Base-by-base conservation (phyloP, 1,140 invertebrate species). In the Polypedilum pembai region DNA sequence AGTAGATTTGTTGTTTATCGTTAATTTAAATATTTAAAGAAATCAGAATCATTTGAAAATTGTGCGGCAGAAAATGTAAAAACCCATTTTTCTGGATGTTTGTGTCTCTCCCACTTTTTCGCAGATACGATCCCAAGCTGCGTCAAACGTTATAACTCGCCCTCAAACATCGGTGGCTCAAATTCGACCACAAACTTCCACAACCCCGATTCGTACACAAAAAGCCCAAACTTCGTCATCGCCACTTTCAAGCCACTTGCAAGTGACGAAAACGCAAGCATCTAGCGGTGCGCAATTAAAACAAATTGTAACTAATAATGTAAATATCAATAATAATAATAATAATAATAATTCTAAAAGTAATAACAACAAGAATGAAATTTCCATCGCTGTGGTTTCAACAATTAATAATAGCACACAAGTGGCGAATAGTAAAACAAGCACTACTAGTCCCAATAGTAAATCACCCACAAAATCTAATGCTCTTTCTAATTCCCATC, bases 281-380 rank as follows among this genome's bases (percentile, higher is more conserved):
- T 69, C 65, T 69, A 18, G 15, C 65, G 65, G 65, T 69, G 65
- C 65, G 65, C 65, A 69, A 69, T 69, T 69, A 21, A 69, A 69
- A 69, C 65, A 69, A 69, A 69, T 69, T 69, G 65, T 69, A 69
- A 69, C 65, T 69, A 69, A 69, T 69, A 69, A 69, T 69, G 17
- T 69, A 21, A 69, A 69, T 69, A 69, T 69, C 65, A 69, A 69
- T 69, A 69, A 69, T 69, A 69, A 69, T 18, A 69, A 56, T 17
- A 56, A 56, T 17, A 56, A 56, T 56, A 56, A 69, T 69, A 69
- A 69, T 21, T 18, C 17, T 7, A 69, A 18, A 21, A 69, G n/a
- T 15, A 56, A 21, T 69, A 69, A 69, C 65, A 69, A 69, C 65
- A 69, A 69, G 65, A 69, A 69, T 69, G n/a, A 69, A 69, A 18